Percentiles rank a stretch among this genome's conserved stretches.
Conservation (phyloP, 2,888 invertebrate genomes). For the Geotrupes spiniger region DNA sequence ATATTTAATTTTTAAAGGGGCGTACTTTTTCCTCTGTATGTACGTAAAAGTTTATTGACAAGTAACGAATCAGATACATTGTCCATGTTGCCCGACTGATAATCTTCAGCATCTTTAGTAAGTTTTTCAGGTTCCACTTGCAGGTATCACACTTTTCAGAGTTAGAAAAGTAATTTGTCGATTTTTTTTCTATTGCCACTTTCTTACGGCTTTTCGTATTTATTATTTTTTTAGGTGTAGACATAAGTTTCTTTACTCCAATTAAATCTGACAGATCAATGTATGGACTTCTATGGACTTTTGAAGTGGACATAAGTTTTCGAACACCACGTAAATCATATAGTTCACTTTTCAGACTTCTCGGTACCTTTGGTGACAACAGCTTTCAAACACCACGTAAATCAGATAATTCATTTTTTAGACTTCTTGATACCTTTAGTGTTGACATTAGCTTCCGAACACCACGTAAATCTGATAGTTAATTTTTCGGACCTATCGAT, state of each 20-base stretch:
- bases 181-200: no score
- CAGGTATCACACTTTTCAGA: no score
- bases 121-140: background rate
- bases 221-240: slow-evolving; percentile 31
- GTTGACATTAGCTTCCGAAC: slow-evolving; percentile 5
- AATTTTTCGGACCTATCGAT: no score
- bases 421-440: background rate
- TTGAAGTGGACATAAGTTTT: slow-evolving; percentile 30
- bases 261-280: slow-evolving; percentile 50
- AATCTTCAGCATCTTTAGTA: background rate
- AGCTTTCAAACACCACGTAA: slow-evolving; percentile 44
- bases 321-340: slow-evolving; percentile 33
- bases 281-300: slow-evolving; percentile 27
- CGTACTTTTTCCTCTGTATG: background rate
- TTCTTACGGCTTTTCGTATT: no score
- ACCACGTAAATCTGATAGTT: no score
- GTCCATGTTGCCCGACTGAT: no score
- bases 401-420: slow-evolving; percentile 41
- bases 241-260: slow-evolving; percentile 49
- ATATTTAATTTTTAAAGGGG: background rate
- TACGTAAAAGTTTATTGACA: background rate
- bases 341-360: slow-evolving; percentile 35
- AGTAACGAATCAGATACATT: background rate
- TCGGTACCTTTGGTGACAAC: slow-evolving; percentile 33
- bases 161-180: no score